These are phyloP conservation scores for Mustelus asterias DNA, from an alignment of 2,113 vertebrate genomes.

Conservation along the genomic window DNA sequence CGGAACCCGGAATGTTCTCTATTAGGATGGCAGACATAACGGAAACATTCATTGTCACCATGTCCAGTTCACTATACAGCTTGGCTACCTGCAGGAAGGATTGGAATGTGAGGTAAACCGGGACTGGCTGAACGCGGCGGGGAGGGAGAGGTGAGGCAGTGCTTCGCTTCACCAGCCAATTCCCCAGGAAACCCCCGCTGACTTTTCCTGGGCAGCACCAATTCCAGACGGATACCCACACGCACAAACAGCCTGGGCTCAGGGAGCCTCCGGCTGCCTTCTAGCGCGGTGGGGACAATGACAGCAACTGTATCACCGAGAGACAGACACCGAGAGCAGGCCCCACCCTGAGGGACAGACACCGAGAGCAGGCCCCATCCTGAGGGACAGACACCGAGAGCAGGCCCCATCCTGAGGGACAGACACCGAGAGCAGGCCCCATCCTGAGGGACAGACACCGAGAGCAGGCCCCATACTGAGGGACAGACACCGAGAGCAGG, in stretches of 20 bases:
- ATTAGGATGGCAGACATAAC: slow-evolving; percentile 65
- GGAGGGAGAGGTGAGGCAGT: no score
- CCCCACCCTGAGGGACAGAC: no score
- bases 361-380: not conserved
- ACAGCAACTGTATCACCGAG: no score
- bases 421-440: not conserved
- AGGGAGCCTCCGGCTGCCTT: no score
- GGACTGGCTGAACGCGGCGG: not conserved
- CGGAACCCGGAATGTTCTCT: slow-evolving; percentile 59
- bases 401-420: no score
- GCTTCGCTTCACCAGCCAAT: no score
- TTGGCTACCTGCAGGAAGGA: slow-evolving; percentile 58
- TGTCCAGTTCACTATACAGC: slow-evolving; percentile 65
- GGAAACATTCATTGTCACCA: slow-evolving; percentile 62
- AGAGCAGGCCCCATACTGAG: not conserved
- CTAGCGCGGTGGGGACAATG: no score
- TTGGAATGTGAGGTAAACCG: slow-evolving; percentile 21
- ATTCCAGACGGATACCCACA: no score
- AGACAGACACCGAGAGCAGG: no score
- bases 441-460: not conserved
- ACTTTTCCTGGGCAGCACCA: no score
- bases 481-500: not conserved
- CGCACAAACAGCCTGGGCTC: no score
- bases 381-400: not conserved
- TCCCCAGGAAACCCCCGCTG: no score